Conservation (phyloP, 2,888 invertebrate genomes). For the Holacanthella duospinosa region DNA sequence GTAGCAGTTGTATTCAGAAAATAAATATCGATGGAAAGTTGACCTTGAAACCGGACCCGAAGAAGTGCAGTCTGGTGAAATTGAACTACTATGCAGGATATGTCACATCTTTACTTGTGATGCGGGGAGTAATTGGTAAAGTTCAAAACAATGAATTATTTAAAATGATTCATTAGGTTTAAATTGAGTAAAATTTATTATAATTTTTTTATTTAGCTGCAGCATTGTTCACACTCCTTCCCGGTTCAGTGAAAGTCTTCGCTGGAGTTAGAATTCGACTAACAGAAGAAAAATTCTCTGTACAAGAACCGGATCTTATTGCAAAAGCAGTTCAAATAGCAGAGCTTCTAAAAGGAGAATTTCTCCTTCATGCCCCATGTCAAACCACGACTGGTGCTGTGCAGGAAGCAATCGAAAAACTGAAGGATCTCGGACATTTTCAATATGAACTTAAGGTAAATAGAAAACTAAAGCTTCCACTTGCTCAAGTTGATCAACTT, state of each 20-base stretch:
- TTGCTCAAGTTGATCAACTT: background rate
- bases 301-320: slow-evolving; percentile 15
- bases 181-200: background rate
- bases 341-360: slow-evolving; percentile 10
- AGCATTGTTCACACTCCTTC: background rate
- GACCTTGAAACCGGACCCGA: background rate
- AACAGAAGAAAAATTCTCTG: background rate
- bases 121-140: slow-evolving; percentile 22
- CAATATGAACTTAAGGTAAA: background rate
- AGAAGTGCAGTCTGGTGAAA: slow-evolving; percentile 1
- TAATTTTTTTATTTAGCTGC: background rate
- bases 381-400: slow-evolving; percentile 10
- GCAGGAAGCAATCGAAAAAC: slow-evolving; percentile 7
- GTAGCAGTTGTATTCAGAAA: slow-evolving; percentile 5
- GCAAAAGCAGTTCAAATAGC: slow-evolving; percentile 10
- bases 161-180: no score
- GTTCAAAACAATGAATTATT: no score
- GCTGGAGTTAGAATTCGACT: background rate
- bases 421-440: slow-evolving; percentile 12
- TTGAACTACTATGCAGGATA: slow-evolving; percentile 23
- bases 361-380: slow-evolving; percentile 23
- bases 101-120: slow-evolving; percentile 16
- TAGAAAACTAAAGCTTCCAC: background rate
- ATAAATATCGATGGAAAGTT: background rate
- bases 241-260: background rate